Conservation (phyloP, 2,113 vertebrate genomes). For the Zapornia atra region DNA sequence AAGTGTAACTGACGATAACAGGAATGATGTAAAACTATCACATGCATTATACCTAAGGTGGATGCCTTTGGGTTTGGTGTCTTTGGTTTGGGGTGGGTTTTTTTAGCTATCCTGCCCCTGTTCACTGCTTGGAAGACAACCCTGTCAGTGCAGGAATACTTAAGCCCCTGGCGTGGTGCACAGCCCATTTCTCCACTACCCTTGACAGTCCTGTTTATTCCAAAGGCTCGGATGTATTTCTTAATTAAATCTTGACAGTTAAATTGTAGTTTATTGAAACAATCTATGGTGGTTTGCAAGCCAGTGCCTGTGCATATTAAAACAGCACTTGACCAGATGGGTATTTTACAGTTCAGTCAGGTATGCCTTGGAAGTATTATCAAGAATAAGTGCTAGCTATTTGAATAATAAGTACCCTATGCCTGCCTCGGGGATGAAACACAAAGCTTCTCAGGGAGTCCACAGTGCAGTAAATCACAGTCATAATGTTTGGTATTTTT, state of each 20-base stretch:
- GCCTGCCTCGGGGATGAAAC: not conserved
- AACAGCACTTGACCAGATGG: slow-evolving; percentile 18
- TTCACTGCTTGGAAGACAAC: not conserved
- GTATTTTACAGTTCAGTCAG: slow-evolving; percentile 35
- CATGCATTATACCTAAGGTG: not conserved
- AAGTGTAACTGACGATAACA: not conserved
- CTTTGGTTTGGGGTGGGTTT: not conserved
- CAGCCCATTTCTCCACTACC: not conserved
- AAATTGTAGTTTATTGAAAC: not conserved
- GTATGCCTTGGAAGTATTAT: slow-evolving; percentile 12
- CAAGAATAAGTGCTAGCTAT: slow-evolving; percentile 13
- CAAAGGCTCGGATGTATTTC: not conserved
- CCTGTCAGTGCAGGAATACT: not conserved
- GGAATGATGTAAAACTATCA: not conserved
- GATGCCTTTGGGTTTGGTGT: not conserved
- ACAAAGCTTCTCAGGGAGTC: not conserved
- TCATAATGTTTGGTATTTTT: not conserved
- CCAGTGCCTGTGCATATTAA: not conserved
- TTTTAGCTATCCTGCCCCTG: not conserved
- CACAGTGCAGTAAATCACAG: not conserved
- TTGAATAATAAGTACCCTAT: not conserved
- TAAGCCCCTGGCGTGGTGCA: not conserved
- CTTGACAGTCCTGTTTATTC: not conserved
- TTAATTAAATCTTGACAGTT: slow-evolving; percentile 1
- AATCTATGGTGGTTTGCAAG: not conserved